These are phyloP conservation scores for Pseudomyrmex gracilis DNA, from an alignment of 1,140 invertebrate species.

Conservation along the genomic window DNA sequence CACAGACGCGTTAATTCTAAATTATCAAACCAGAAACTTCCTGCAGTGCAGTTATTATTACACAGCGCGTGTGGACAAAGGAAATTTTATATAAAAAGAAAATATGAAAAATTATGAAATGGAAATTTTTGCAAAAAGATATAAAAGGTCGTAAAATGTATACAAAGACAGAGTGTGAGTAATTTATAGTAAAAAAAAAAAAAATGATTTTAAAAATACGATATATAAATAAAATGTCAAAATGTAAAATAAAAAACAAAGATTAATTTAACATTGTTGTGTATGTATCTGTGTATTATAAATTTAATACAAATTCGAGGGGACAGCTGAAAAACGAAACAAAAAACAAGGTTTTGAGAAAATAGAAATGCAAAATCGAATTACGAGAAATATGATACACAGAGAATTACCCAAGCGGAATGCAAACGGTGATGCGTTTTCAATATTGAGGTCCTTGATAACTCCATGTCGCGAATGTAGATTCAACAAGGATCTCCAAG, in stretches of 20 bases:
- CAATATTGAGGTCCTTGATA: background rate
- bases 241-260: too few relatives aligned
- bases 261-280: too few relatives aligned
- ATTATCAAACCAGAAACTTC: conserved; percentile 32
- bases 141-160: too few relatives aligned
- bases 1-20: conserved; percentile 17
- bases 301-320: background rate
- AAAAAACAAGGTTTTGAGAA: background rate
- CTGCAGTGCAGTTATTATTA: background rate
- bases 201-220: too few relatives aligned
- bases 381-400: background rate
- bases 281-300: background rate
- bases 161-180: too few relatives aligned
- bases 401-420: background rate
- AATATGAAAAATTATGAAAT: too few relatives aligned
- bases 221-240: too few relatives aligned
- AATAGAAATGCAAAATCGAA: background rate
- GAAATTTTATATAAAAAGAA: too few relatives aligned
- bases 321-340: background rate
- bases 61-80: background rate
- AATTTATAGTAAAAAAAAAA: too few relatives aligned
- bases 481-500: conserved; percentile 42
- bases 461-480: background rate
- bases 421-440: conserved; percentile 13
- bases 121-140: too few relatives aligned